Conservation (phyloP, 92 coral and sea anemone genomes). For the Siderastrea siderea region DNA sequence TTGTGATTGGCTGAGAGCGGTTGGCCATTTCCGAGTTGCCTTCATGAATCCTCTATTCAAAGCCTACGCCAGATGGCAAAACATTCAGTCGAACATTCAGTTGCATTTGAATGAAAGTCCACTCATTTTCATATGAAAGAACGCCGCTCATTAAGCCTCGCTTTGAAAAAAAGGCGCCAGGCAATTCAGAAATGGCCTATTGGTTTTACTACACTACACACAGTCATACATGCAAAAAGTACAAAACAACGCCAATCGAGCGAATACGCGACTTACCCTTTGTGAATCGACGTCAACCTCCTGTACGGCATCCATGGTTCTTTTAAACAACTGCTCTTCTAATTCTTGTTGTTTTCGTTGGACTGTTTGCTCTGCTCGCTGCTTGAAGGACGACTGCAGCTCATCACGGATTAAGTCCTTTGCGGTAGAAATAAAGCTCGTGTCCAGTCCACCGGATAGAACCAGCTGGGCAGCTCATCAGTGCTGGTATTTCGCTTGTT, state of each 20-base stretch:
- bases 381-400: constrained; percentile 90
- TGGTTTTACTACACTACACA: not conserved
- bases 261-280: constrained; percentile 65
- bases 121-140: too few relatives aligned
- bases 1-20: too few relatives aligned
- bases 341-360: constrained; percentile 94
- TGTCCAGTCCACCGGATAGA: not conserved
- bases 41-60: too few relatives aligned
- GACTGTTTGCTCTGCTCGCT: constrained; percentile 82
- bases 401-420: constrained; percentile 94
- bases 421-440: not conserved
- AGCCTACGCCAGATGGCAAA: too few relatives aligned
- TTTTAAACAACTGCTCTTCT: constrained; percentile 86
- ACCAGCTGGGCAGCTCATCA: not conserved
- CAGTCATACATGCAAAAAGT: too few relatives aligned
- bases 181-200: not conserved
- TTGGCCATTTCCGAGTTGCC: too few relatives aligned
- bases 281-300: constrained; percentile 88
- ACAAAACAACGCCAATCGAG: not conserved
- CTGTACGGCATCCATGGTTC: constrained; percentile 86
- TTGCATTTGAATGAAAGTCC: too few relatives aligned
- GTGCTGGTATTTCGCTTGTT: too few relatives aligned
- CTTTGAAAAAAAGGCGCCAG: too few relatives aligned
- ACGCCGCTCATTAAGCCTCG: not conserved
- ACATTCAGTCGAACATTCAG: too few relatives aligned